Evolutionary conservation across 2,888 invertebrate species (phyloP).

Genomic region (Camptogramma bilineatum): DNA sequence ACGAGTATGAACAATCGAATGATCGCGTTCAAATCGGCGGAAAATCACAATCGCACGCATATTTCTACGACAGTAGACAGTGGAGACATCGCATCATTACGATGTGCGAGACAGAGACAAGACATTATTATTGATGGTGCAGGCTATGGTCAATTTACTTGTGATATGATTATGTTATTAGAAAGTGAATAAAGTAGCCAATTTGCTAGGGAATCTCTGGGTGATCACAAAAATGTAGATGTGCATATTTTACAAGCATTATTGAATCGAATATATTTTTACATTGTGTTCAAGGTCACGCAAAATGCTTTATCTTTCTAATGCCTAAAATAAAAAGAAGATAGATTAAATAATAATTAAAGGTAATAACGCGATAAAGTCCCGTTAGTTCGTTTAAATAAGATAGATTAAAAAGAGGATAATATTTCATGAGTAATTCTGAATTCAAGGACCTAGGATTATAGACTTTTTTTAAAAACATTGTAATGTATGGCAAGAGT

Average conservation of each 20-base stretch:
- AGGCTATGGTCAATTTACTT: constrained; percentile 14
- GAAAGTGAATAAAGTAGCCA: constrained; percentile 14
- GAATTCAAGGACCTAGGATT: too few relatives aligned
- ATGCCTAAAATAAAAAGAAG: too few relatives aligned
- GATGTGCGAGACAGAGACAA: not conserved
- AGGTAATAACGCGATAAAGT: too few relatives aligned
- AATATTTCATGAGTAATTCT: too few relatives aligned
- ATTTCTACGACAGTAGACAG: constrained; percentile 18
- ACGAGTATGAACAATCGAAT: constrained; percentile 38
- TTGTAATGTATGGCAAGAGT: too few relatives aligned
- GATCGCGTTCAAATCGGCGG: constrained; percentile 59
- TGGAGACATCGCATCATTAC: not conserved
- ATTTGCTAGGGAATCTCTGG: not conserved
- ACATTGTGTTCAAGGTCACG: too few relatives aligned
- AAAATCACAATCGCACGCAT: constrained; percentile 56
- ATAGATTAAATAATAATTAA: too few relatives aligned
- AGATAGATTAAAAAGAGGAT: too few relatives aligned
- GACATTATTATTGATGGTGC: constrained; percentile 16
- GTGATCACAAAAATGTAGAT: not conserved
- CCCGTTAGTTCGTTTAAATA: too few relatives aligned
- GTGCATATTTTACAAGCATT: not conserved
- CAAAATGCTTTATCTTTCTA: too few relatives aligned
- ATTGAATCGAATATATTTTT: too few relatives aligned
- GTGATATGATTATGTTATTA: constrained; percentile 10
- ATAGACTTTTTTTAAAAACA: too few relatives aligned